Evolutionary conservation across 2,797 vertebrate species (phyloP).

Genomic region (Pangasius krempfi): DNA sequence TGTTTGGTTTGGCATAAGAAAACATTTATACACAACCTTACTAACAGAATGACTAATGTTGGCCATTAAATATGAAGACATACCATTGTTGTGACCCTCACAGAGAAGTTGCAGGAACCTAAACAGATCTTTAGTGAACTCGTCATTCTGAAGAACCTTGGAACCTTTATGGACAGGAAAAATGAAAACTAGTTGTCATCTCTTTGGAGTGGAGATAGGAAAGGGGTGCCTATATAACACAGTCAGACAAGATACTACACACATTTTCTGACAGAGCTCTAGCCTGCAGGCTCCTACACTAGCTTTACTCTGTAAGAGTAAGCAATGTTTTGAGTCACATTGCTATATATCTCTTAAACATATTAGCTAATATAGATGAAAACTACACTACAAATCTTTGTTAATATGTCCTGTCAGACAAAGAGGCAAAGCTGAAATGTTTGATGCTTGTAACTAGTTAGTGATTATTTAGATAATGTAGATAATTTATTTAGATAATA

Average conservation of each 20-base stretch:
- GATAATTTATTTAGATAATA: no score
- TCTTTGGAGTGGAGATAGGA: neutral
- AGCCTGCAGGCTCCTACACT: slow-evolving; percentile 37
- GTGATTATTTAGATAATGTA: slow-evolving; percentile 11
- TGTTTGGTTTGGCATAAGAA: neutral
- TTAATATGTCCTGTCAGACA: slow-evolving; percentile 64
- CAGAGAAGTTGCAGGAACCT: slow-evolving; percentile 97
- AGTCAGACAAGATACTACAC: slow-evolving; percentile 30
- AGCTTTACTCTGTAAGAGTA: slow-evolving; percentile 50
- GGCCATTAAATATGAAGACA: slow-evolving; percentile 49
- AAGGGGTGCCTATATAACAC: neutral
- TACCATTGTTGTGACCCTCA: slow-evolving; percentile 98
- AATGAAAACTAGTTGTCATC: slow-evolving; percentile 12
- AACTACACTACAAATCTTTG: neutral
- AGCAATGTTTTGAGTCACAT: slow-evolving; percentile 48
- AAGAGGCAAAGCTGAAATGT: slow-evolving; percentile 67
- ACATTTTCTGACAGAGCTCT: slow-evolving; percentile 57
- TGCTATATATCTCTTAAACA: neutral
- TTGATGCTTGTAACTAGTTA: slow-evolving; percentile 48
- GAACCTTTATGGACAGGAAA: slow-evolving; percentile 80
- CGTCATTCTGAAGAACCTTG: slow-evolving; percentile 97
- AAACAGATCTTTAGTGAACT: slow-evolving; percentile 97
- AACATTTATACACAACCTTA: neutral
- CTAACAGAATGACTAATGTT: neutral
- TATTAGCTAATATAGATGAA: neutral